Percentiles rank a stretch among this genome's conserved stretches.
phyloP scores from a whole-genome alignment of 2,888 invertebrate genomes.

The Tineola bisselliella region DNA sequence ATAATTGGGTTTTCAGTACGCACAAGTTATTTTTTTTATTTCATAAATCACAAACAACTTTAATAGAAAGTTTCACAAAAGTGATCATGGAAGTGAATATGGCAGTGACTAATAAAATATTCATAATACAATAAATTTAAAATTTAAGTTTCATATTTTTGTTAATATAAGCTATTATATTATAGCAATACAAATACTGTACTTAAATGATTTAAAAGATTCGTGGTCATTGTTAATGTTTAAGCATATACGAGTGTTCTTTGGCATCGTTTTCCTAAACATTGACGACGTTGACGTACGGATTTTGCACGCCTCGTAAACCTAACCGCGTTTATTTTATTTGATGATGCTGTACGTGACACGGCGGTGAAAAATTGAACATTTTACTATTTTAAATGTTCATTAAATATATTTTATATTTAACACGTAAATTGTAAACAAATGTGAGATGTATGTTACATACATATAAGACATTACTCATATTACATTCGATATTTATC shows the following conservation, averaged over 20 bases:
- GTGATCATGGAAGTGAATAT: too few species aligned
- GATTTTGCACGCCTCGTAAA: neutral
- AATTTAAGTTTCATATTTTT: too few species aligned
- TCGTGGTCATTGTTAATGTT: neutral
- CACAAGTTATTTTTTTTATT: too few species aligned
- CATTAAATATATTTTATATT: neutral
- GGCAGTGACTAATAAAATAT: too few species aligned
- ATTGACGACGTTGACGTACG: slow-evolving; percentile 9
- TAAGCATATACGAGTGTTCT: neutral
- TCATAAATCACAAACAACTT: too few species aligned
- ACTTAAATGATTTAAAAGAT: neutral
- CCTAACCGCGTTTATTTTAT: neutral
- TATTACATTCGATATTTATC: too few species aligned
- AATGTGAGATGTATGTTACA: too few species aligned
- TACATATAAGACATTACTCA: too few species aligned
- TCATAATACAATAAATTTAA: too few species aligned
- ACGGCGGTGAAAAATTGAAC: neutral
- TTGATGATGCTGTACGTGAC: neutral
- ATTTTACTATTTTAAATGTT: neutral
- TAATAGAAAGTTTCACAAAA: too few species aligned
- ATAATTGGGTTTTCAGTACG: too few species aligned
- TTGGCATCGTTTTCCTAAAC: neutral
- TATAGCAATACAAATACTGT: neutral
- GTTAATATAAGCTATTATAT: too few species aligned
- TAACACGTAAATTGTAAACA: neutral